Evolutionary conservation across 2,113 vertebrate genomes (phyloP).

Genomic region (Mus musculus): DNA sequence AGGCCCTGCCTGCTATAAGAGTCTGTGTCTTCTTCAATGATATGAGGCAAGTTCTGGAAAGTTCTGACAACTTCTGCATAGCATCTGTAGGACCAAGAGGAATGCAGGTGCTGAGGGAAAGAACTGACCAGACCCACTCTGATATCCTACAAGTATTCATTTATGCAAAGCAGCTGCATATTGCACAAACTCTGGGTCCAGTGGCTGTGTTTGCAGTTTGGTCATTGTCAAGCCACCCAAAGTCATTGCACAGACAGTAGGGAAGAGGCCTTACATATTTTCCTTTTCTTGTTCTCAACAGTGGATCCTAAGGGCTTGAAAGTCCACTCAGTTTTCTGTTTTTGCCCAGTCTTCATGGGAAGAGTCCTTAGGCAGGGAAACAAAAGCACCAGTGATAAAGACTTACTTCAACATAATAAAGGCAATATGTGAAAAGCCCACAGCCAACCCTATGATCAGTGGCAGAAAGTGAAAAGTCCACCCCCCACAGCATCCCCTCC

Average conservation of each 20-base stretch:
- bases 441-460: not conserved
- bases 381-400: not conserved
- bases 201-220: not conserved
- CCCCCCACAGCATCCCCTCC: too few relatives aligned
- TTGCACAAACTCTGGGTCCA: not conserved
- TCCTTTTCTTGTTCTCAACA: not conserved
- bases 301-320: not conserved
- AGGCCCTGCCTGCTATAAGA: not conserved
- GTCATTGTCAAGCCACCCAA: not conserved
- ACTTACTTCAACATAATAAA: not conserved
- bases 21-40: not conserved
- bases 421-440: not conserved
- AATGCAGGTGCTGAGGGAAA: not conserved
- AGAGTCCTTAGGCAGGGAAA: not conserved
- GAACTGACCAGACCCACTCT: not conserved
- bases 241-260: not conserved
- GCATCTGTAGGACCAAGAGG: not conserved
- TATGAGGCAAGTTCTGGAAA: not conserved
- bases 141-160: not conserved
- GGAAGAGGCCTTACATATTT: not conserved
- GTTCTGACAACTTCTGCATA: too few relatives aligned
- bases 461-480: not conserved
- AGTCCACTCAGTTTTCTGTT: too few relatives aligned
- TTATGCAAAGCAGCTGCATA: not conserved
- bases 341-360: not conserved